Conservation (phyloP, 2,113 vertebrate genomes). For the Brachyhypopomus occidentalis region DNA sequence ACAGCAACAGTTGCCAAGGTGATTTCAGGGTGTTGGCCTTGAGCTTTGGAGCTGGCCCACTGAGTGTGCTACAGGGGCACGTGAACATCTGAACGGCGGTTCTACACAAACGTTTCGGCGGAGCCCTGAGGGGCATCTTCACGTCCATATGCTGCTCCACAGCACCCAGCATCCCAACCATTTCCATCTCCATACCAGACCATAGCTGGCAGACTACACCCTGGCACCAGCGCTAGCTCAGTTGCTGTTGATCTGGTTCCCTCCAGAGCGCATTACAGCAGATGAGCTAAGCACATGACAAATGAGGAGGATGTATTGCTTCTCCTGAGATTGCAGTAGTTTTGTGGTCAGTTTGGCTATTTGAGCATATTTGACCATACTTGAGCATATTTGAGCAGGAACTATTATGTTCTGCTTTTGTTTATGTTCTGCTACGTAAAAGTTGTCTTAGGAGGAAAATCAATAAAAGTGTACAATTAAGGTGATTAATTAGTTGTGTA, state of each 20-base stretch:
- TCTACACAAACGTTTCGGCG: too few relatives aligned
- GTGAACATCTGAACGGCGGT: too few relatives aligned
- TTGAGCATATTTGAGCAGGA: too few relatives aligned
- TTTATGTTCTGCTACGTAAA: conserved; percentile 39
- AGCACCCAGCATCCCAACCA: neutral
- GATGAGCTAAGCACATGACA: conserved; percentile 7
- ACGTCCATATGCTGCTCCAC: neutral
- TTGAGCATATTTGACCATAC: neutral
- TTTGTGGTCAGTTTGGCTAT: conserved; percentile 27
- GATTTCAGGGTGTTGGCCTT: too few relatives aligned
- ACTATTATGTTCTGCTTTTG: conserved; percentile 19
- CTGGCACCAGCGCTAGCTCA: neutral
- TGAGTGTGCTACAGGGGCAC: too few relatives aligned
- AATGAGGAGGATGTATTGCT: conserved; percentile 3
- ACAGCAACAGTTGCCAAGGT: too few relatives aligned
- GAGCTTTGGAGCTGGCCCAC: too few relatives aligned
- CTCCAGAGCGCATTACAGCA: neutral
- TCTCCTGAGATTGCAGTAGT: conserved; percentile 1
- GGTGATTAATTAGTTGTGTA: conserved; percentile 50
- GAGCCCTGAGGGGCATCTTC: neutral
- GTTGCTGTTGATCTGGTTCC: neutral
- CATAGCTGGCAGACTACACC: neutral
- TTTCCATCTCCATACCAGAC: neutral
- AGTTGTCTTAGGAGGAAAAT: conserved; percentile 42
- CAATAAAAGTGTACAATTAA: conserved; percentile 49